These are phyloP conservation scores for Rhyacichthys aspro DNA, from an alignment of 2,797 vertebrate species.

Conservation along the genomic window DNA sequence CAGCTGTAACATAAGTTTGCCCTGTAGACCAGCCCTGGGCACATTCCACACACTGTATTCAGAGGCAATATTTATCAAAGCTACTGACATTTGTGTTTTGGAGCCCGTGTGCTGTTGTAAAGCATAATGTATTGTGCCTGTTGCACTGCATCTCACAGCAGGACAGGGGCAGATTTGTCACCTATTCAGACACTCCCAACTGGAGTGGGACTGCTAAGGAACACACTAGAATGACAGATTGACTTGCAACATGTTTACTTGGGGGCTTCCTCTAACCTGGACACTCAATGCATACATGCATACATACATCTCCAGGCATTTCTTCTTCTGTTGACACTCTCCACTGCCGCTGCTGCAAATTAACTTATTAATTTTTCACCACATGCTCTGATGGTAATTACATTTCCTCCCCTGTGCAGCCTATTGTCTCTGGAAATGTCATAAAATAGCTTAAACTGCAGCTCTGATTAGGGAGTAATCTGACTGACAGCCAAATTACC, in stretches of 20 bases:
- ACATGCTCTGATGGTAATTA: conserved; percentile 78
- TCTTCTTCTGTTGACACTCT: conserved; percentile 66
- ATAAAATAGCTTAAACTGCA: conserved; percentile 75
- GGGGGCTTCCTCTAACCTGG: conserved; percentile 52
- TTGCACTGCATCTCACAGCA: conserved; percentile 61
- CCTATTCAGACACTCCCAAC: conserved; percentile 54
- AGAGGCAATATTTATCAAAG: conserved; percentile 65
- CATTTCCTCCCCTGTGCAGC: conserved; percentile 73
- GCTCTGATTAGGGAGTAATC: conserved; percentile 74
- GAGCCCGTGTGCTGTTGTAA: conserved; percentile 44
- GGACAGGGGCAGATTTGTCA: conserved; percentile 67
- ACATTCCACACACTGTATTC: conserved; percentile 46
- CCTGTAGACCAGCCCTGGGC: conserved; percentile 41
- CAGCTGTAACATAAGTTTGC: conserved; percentile 47
- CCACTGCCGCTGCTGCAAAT: conserved; percentile 71
- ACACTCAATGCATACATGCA: conserved; percentile 38
- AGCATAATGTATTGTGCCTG: conserved; percentile 55
- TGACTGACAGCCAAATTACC: conserved; percentile 78
- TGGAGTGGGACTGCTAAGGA: conserved; percentile 48
- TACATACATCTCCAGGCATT: conserved; percentile 51
- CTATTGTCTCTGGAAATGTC: conserved; percentile 78
- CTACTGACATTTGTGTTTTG: conserved; percentile 56
- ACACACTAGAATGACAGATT: conserved; percentile 57
- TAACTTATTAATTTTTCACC: conserved; percentile 79
- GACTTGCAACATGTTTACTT: conserved; percentile 53